Evolutionary conservation across 2,113 vertebrate species (phyloP), one percentile per base, ranked within the genome.

Genomic region (Prolemur simus): DNA sequence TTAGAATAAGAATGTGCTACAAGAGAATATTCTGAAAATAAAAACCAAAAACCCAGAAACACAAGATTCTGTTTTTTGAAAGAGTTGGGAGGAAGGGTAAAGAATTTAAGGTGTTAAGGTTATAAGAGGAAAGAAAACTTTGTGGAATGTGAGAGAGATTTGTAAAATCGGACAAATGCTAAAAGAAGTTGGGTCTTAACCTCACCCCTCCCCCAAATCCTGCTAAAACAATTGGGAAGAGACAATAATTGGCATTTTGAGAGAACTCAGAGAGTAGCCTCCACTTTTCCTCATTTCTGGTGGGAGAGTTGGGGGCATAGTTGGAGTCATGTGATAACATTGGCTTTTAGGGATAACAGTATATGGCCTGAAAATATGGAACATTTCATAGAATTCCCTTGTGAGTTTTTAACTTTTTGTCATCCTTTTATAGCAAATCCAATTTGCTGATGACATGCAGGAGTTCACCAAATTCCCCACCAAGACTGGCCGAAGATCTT

Each of bases 381-480:
- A n/a, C 52, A 78, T 91, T 93, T 66, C 45, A n/a, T 60, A 90
- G 49, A 89, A 60, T 78, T 63, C 3, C 29, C 60, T 37, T 74
- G 1, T 58, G 84, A 89, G 20, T 93, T 84, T 71, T 81, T 78
- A 92, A 64, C 71, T 96, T 85, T 97, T 97, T 69, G 29, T 92
- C 39, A 96, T 97, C 94, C 87, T 95, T 29, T 6, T 71, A 9
- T 9, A 99, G 98, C 99, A 99, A 99, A 99, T 99, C 98, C 99
- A 99, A 94, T 99, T 99, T 98, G 99, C 99, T 37, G 99, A 99
- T 99, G 99, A 99, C 98, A 99, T 99, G 98, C 99, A 99, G 97
- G 99, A 99, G 89, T 99, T 99, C 98, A 99, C 98, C 98, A 99
- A 99, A 97, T 99, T 99, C 96, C 99, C 99, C 0, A 99, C 99